These are phyloP conservation scores for Manis crassicaudata DNA, from an alignment of 2,797 vertebrate genomes.

Conservation along the genomic window DNA sequence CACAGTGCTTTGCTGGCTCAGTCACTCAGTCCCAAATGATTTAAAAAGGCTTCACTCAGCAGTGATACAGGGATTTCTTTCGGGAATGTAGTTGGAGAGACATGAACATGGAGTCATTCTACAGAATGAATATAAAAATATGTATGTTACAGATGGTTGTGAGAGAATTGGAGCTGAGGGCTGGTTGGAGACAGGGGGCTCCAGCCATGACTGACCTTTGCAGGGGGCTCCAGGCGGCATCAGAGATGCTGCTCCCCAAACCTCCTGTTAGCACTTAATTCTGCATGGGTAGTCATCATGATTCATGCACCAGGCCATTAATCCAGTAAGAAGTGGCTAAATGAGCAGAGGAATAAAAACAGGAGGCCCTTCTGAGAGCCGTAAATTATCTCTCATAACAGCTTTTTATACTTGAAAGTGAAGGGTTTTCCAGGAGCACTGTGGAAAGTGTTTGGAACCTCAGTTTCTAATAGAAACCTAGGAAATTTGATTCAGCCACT, in stretches of 20 bases:
- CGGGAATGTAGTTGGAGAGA: background rate
- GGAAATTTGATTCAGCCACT: slow-evolving; percentile 17
- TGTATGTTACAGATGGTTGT: background rate
- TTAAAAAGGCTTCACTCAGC: slow-evolving; percentile 1
- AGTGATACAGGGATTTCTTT: background rate
- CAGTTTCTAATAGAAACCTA: slow-evolving; percentile 50
- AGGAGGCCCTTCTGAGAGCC: slow-evolving; percentile 66
- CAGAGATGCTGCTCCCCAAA: background rate
- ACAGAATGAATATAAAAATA: background rate
- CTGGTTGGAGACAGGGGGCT: background rate
- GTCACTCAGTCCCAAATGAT: slow-evolving; percentile 17
- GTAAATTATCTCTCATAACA: slow-evolving; percentile 56
- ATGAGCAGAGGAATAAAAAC: slow-evolving; percentile 65
- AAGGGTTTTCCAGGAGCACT: background rate
- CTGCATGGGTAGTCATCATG: background rate
- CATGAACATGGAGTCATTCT: background rate
- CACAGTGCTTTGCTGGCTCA: slow-evolving; percentile 7
- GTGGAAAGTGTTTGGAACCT: slow-evolving; percentile 1
- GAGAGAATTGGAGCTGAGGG: background rate
- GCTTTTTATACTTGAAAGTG: slow-evolving; percentile 72
- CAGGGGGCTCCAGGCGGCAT: background rate
- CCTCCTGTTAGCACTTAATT: slow-evolving; percentile 32
- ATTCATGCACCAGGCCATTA: slow-evolving; percentile 75
- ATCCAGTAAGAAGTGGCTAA: slow-evolving; percentile 64
- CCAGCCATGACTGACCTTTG: background rate